Base-by-base conservation (phyloP, 2,888 invertebrate species). In the Eilema sororculum region DNA sequence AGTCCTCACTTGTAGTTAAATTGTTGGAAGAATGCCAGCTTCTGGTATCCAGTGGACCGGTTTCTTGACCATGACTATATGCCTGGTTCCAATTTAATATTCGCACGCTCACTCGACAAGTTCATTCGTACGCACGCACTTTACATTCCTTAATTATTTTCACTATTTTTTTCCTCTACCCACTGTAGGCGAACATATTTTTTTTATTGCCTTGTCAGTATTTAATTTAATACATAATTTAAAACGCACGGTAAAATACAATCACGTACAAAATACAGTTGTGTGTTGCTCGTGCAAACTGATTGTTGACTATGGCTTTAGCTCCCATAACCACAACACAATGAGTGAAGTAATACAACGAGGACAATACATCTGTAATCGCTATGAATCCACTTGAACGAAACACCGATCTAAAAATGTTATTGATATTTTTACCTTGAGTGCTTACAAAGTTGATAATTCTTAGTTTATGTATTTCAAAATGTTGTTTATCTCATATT, bases 371-470 rank as follows among this genome's bases (percentile, higher is more conserved):
- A 16, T 20, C 9, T 52, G 52, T 52, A 52, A 52, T 52, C 52
- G 52, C 52, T 2, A 2, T n/a, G 52, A 20, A 52, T 52, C 52
- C 52, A 52, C 52, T 52, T 52, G 52, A 52, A 52, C 20, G 6
- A n/a, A 52, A 52, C 52, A 52, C n/a, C 52, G 52, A 52, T 52
- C 52, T 20, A n/a, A 52, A n/a, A 52, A 52, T 52, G 52, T 52
- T 52, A 52, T 52, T 52, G 52, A n/a, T 52, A 5, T 52, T 52
- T n/a, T 52, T 52, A 52, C 52, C 52, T 52, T 52, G 52, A 52
- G 52, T 52, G n/a, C n/a, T n/a, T n/a, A n/a, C 9, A 0, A 3
- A 46, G 20, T 20, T 20, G 52, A 52, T 52, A 52, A 52, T n/a
- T 52, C n/a, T 20, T 9, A n/a, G n/a, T 20, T 52, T 52, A 20